Evolutionary conservation across 2,797 vertebrate genomes (phyloP).

Genomic region (Oreonectes daqikongensis): DNA sequence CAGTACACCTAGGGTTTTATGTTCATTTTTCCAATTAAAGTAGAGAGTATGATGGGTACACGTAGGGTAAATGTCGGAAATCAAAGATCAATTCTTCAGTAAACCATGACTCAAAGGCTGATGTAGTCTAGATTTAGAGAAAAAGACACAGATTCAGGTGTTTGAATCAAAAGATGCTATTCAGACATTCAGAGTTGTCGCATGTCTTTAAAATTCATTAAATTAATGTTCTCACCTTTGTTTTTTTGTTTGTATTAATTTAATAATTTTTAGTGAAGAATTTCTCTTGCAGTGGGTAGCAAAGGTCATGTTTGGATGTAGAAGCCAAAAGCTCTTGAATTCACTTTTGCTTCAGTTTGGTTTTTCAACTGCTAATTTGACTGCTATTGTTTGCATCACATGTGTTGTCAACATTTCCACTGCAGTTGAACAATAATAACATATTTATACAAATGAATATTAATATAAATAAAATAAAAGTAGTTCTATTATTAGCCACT

Average conservation of each 20-base stretch:
- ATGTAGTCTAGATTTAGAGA: constrained; percentile 23
- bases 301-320: background rate
- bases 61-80: constrained; percentile 50
- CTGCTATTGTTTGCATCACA: no score
- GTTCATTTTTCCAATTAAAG: constrained; percentile 7
- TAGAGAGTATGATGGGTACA: constrained; percentile 23
- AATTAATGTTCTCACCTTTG: constrained; percentile 61
- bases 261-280: no score
- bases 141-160: constrained; percentile 9
- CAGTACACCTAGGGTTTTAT: background rate
- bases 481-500: no score
- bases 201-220: constrained; percentile 52
- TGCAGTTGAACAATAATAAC: no score
- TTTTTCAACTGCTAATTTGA: no score
- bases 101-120: constrained; percentile 49
- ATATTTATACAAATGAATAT: no score
- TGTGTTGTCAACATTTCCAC: no score
- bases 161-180: constrained; percentile 44
- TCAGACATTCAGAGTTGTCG: constrained; percentile 40
- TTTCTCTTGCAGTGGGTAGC: constrained; percentile 37
- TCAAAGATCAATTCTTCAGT: constrained; percentile 48
- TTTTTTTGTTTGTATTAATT: constrained; percentile 24
- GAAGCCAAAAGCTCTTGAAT: no score
- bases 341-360: no score
- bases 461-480: no score